phyloP scores from a whole-genome alignment of 1,140 invertebrate genomes.

The Hydropsyche tenuis region DNA sequence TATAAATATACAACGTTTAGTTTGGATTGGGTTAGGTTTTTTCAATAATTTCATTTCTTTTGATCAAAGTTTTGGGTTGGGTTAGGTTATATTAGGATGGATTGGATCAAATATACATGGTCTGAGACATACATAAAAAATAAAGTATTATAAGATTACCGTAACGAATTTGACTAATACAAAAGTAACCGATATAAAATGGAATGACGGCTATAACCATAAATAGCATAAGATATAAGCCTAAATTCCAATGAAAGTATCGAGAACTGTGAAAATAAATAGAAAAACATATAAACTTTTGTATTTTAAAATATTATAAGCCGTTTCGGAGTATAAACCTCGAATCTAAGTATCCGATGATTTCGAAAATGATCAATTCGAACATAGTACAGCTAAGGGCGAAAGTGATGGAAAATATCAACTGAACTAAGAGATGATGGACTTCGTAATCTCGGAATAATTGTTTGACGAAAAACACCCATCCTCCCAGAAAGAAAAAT shows the following conservation, averaged over 20 bases:
- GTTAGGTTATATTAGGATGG: no score
- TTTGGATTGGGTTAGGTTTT: no score
- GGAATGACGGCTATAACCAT: conserved; percentile 97
- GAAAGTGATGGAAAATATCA: conserved; percentile 97
- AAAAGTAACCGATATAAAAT: conserved; percentile 96
- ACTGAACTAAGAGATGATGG: conserved; percentile 89
- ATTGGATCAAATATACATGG: no score
- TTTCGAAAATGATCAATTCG: conserved; percentile 99
- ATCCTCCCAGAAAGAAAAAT: conserved; percentile 94
- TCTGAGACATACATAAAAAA: conserved; percentile 6
- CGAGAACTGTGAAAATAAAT: conserved; percentile 75
- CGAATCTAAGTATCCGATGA: conserved; percentile 87
- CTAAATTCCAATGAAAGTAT: conserved; percentile 95
- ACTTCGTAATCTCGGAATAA: conserved; percentile 99
- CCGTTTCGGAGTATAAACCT: conserved; percentile 52
- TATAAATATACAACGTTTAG: no score
- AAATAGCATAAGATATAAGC: conserved; percentile 89
- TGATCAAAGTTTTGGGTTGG: no score
- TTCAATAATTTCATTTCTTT: no score
- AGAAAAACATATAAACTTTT: no score
- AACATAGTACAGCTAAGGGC: conserved; percentile 99
- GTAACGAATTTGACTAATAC: conserved; percentile 89
- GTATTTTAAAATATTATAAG: no score
- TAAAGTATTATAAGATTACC: conserved; percentile 67
- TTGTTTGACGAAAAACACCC: conserved; percentile 99